Evolutionary conservation across 2,888 invertebrate genomes (phyloP).

Genomic region (Gonocerus acuteangulatus): DNA sequence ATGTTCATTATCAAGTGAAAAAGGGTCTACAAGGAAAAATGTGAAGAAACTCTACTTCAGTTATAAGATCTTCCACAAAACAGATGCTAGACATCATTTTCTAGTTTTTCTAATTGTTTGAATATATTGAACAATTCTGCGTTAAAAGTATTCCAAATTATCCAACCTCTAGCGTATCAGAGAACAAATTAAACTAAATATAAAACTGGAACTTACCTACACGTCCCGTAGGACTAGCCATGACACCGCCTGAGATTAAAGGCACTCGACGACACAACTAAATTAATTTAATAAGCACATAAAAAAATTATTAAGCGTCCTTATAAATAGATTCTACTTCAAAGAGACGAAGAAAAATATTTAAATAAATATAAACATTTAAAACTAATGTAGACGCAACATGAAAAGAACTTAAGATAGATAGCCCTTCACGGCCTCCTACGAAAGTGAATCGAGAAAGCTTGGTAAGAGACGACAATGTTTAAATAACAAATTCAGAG

Average conservation of each 20-base stretch:
- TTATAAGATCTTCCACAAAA: too few species aligned
- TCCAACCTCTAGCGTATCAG: too few species aligned
- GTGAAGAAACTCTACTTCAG: too few species aligned
- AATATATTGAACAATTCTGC: too few species aligned
- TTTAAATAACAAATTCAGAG: too few species aligned
- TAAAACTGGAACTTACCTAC: constrained; percentile 61
- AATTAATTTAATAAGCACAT: constrained; percentile 14
- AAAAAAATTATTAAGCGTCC: constrained; percentile 11
- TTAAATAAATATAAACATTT: constrained; percentile 23
- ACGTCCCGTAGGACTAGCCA: constrained; percentile 86
- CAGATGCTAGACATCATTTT: too few species aligned
- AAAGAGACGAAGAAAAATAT: background rate
- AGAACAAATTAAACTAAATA: too few species aligned
- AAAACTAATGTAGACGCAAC: constrained; percentile 20
- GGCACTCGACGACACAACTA: constrained; percentile 18
- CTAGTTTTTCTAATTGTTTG: too few species aligned
- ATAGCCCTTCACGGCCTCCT: constrained; percentile 24
- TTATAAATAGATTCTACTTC: background rate
- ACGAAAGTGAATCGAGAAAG: background rate
- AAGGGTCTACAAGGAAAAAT: too few species aligned
- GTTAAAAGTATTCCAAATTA: too few species aligned
- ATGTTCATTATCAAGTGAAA: too few species aligned
- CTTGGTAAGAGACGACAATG: too few species aligned
- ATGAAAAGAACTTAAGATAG: constrained; percentile 22
- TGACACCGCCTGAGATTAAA: constrained; percentile 46